phyloP scores from a whole-genome alignment of 2,113 vertebrate species.

The Pedionomus torquatus region DNA sequence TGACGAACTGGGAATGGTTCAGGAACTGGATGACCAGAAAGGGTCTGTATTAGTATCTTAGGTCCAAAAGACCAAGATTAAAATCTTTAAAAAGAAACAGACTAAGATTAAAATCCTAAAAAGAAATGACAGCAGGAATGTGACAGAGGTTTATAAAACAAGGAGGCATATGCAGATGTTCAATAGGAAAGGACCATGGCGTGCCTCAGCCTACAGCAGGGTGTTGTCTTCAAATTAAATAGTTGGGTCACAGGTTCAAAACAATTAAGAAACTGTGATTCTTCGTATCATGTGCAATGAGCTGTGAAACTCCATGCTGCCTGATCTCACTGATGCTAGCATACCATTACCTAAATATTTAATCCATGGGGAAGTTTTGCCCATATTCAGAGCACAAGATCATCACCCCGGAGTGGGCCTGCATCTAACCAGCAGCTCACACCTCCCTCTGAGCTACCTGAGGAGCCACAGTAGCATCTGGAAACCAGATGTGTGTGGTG shows the following conservation, averaged over 20 bases:
- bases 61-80: not conserved
- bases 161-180: not conserved
- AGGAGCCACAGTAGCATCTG: not conserved
- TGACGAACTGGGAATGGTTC: not conserved
- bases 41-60: not conserved
- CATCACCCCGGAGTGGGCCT: fast-evolving
- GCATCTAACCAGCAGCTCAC: not conserved
- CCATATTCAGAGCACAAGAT: not conserved
- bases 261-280: not conserved
- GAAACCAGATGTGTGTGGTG: not conserved
- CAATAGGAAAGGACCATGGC: not conserved
- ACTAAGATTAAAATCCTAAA: not conserved
- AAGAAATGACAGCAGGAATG: not conserved
- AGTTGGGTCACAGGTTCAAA: not conserved
- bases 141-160: not conserved
- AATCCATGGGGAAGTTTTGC: not conserved
- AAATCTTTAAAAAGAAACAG: not conserved
- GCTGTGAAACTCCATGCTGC: not conserved
- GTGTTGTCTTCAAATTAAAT: not conserved
- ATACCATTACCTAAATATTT: not conserved
- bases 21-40: not conserved
- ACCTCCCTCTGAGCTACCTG: not conserved
- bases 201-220: not conserved
- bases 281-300: not conserved
- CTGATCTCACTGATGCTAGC: not conserved